Conservation (phyloP, 1,140 invertebrate species). For the Brachionus rubens region DNA sequence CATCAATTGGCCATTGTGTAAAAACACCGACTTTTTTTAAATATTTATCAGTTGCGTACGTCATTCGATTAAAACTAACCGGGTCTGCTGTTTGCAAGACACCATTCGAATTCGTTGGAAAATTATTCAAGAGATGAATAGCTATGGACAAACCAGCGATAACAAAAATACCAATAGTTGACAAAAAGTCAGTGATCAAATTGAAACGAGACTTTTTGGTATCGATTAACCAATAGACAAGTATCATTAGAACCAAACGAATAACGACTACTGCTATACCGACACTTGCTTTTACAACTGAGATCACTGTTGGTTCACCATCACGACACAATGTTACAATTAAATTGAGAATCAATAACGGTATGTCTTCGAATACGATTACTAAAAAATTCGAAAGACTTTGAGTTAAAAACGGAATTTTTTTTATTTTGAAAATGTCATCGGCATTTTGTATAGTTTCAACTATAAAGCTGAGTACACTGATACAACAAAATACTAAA, state of each 20-base stretch:
- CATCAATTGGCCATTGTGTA: neutral
- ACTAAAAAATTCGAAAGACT: conserved; percentile 33
- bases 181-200: neutral
- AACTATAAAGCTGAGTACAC: neutral
- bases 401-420: neutral
- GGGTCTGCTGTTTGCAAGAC: neutral
- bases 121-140: conserved; percentile 25
- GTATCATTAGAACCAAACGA: neutral
- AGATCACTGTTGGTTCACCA: conserved; percentile 9
- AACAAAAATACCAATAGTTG: conserved; percentile 7
- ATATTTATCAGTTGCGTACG: conserved; percentile 21
- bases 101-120: conserved; percentile 1
- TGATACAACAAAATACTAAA: conserved; percentile 18
- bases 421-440: neutral
- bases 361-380: conserved; percentile 18
- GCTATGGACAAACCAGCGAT: conserved; percentile 13
- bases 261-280: conserved; percentile 5
- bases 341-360: conserved; percentile 7
- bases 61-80: conserved; percentile 7
- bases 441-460: conserved; percentile 29
- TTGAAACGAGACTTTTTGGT: neutral
- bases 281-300: conserved; percentile 9
- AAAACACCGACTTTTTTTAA: conserved; percentile 10
- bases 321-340: conserved; percentile 4
- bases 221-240: conserved; percentile 18